phyloP scores from a whole-genome alignment of 2,888 invertebrate genomes.

The Sinohyriopsis cumingii region DNA sequence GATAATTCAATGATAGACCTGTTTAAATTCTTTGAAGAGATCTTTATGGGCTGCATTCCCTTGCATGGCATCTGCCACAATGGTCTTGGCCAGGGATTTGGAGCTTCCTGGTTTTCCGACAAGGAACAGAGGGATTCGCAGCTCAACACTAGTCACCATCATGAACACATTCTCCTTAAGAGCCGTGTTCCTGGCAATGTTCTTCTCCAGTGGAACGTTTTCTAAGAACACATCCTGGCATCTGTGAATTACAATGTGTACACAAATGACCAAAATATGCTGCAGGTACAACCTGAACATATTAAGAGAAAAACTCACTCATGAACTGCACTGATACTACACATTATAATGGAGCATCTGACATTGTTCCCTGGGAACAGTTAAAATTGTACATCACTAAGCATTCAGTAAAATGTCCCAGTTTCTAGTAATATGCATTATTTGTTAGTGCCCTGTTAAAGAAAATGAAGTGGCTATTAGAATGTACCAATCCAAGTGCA shows the following conservation, averaged over 20 bases:
- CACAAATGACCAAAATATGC: too few species aligned
- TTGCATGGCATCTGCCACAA: conserved; percentile 68
- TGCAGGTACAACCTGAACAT: too few species aligned
- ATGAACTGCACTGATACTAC: too few species aligned
- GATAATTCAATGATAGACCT: conserved; percentile 36
- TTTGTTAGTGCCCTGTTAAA: too few species aligned
- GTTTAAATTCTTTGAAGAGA: conserved; percentile 61
- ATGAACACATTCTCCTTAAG: conserved; percentile 70
- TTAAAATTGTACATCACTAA: too few species aligned
- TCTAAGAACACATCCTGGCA: conserved; percentile 62
- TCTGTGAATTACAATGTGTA: conserved; percentile 21
- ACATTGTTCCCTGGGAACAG: too few species aligned
- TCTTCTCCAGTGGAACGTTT: conserved; percentile 46
- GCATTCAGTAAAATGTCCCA: too few species aligned
- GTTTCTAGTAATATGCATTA: too few species aligned
- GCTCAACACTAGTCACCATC: conserved; percentile 70
- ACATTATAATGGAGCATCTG: too few species aligned
- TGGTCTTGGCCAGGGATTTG: conserved; percentile 69
- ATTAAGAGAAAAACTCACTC: too few species aligned
- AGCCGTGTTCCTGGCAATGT: conserved; percentile 36
- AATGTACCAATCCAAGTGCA: too few species aligned
- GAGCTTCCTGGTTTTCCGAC: conserved; percentile 71
- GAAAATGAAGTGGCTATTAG: too few species aligned
- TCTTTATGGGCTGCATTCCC: conserved; percentile 58
- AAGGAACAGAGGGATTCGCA: conserved; percentile 69